phyloP scores from a whole-genome alignment of 2,797 vertebrate genomes.

The Adelosebastes latens region DNA sequence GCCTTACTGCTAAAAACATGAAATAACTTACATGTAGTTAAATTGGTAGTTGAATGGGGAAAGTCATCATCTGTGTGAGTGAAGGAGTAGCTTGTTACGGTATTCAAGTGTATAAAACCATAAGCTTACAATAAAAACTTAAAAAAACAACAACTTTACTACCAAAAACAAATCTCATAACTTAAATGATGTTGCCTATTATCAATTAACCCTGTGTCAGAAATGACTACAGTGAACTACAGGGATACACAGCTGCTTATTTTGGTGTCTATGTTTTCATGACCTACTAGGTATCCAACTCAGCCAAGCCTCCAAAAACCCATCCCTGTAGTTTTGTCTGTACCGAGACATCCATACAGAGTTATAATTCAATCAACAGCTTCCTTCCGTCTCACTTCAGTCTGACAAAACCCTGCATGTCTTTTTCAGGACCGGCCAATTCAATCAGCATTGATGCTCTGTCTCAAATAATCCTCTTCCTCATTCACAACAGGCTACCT shows the following conservation, averaged over 20 bases:
- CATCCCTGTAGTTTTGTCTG: slow-evolving; percentile 2
- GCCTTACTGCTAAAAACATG: not conserved
- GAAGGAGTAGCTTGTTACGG: not conserved
- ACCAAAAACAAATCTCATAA: not conserved
- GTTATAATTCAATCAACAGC: slow-evolving; percentile 58
- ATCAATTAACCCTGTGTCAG: not conserved
- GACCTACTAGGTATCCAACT: not conserved
- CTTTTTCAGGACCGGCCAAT: slow-evolving; percentile 63
- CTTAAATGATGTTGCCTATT: not conserved
- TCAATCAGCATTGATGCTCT: slow-evolving; percentile 69
- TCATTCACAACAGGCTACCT: slow-evolving; percentile 57
- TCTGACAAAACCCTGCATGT: slow-evolving; percentile 42
- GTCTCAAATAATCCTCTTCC: slow-evolving; percentile 50
- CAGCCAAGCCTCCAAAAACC: not conserved
- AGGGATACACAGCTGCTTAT: not conserved
- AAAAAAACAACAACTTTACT: not conserved
- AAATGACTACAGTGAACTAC: not conserved
- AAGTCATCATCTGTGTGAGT: not conserved
- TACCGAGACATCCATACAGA: slow-evolving; percentile 32
- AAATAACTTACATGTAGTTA: not conserved
- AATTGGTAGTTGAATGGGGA: not conserved
- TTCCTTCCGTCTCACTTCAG: slow-evolving; percentile 48
- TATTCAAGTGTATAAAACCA: not conserved
- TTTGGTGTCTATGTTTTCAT: not conserved
- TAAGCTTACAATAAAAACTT: not conserved